Base-by-base conservation (phyloP, 2,888 invertebrate genomes). In the Xylophagus ater region DNA sequence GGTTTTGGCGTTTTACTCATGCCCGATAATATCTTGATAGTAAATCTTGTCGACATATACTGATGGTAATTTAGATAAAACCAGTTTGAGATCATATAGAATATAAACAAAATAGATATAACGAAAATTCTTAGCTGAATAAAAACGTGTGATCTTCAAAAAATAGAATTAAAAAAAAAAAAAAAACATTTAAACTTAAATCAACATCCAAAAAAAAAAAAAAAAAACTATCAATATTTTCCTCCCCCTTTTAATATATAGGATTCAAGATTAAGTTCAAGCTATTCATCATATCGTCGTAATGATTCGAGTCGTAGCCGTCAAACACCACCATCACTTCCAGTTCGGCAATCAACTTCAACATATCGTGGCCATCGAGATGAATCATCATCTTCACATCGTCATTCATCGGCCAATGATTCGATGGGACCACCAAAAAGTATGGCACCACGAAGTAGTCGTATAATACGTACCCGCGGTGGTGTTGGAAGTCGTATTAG, bases 401-500 rank as follows among this genome's bases (percentile, higher is more conserved):
- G 43, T 24, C 42, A 40, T 29, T 35, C 44, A 25, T 24, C 38
- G 35, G 34, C 30, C n/a, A 34, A 23, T 17, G 40, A 40, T 29
- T 32, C 38, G n/a, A 62, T 63, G 62, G 65, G 65, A 25, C 63
- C 62, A 40, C 63, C 63, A 45, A 64, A 60, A 47, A 56, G 57
- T 34, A 51, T 54, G 17, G 52, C 54, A 50, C 62, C 55, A 39
- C 55, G 60, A 46, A 55, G 48, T 44, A 26, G 35, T 10, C 60
- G 60, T 51, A 55, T 58, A 44, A 51, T 59, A 24, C 51, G 62
- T 15, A 50, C 56, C 37, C 55, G 59, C 21, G 62, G 63, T 42
- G 53, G 56, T 46, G 35, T 43, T 20, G 44, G 47, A 18, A 53
- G 51, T 41, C 58, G 62, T 41, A 49, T 55, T 26, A 56, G 63